Evolutionary conservation across 2,113 vertebrate genomes (phyloP).

Genomic region (Sinocyclocheilus anshuiensis): DNA sequence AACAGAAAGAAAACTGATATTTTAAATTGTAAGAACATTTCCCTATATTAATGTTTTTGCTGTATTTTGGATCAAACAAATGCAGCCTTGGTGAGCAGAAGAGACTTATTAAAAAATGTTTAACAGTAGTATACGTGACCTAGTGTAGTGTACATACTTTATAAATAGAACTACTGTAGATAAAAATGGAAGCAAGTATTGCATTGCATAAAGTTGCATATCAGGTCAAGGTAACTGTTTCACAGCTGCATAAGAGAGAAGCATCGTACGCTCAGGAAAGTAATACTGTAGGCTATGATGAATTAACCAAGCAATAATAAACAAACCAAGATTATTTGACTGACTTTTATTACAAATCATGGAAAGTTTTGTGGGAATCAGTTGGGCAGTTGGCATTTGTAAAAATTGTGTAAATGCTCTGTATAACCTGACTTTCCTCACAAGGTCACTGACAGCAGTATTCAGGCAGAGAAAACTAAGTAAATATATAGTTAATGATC

Average conservation of each 20-base stretch:
- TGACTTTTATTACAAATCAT: background rate
- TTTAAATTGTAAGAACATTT: too few species aligned
- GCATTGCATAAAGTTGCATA: background rate
- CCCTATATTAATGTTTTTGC: background rate
- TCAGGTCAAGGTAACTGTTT: background rate
- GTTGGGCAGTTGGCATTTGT: background rate
- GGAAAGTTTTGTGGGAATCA: background rate
- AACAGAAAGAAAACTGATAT: too few species aligned
- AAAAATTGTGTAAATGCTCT: background rate
- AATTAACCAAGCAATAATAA: background rate
- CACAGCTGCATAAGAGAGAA: background rate
- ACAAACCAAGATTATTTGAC: background rate
- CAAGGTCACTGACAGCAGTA: conserved; percentile 11
- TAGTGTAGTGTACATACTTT: background rate
- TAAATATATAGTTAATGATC: conserved; percentile 57
- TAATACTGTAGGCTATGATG: background rate
- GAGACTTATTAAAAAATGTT: too few species aligned
- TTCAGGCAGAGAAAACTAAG: conserved; percentile 14
- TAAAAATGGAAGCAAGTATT: background rate
- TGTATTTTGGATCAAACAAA: background rate
- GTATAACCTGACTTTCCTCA: background rate
- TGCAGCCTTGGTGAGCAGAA: background rate
- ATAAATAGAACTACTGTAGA: background rate
- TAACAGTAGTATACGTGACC: background rate
- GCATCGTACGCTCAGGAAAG: background rate